Evolutionary conservation across 1,140 invertebrate genomes (phyloP).

Genomic region (Liolophura sinensis): DNA sequence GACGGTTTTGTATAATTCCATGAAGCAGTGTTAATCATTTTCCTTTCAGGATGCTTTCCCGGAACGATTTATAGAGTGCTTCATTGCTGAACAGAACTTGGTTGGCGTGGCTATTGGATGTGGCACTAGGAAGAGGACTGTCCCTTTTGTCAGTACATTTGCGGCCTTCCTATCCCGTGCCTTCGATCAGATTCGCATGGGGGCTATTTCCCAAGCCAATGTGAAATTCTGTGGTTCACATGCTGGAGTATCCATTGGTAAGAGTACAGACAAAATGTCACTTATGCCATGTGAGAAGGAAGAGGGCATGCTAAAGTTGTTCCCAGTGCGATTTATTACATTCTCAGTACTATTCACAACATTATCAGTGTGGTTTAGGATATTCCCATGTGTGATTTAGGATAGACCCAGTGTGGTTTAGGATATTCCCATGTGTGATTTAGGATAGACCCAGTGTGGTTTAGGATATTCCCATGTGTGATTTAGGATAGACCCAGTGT

Average conservation of each 20-base stretch:
- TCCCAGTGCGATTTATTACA: no score
- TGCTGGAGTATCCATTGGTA: conserved; percentile 85
- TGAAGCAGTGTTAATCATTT: conserved; percentile 1
- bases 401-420: no score
- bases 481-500: no score
- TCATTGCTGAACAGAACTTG: conserved; percentile 98
- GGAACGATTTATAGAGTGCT: conserved; percentile 92
- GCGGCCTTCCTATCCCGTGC: conserved; percentile 96
- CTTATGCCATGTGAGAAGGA: no score
- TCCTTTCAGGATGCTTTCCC: conserved; percentile 58
- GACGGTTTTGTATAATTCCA: no score
- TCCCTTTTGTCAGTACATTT: conserved; percentile 95
- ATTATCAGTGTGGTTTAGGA: no score
- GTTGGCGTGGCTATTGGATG: conserved; percentile 93
- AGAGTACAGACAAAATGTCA: conserved; percentile 8
- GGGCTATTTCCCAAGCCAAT: conserved; percentile 97
- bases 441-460: no score
- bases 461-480: no score
- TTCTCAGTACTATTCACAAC: no score
- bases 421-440: no score
- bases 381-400: no score
- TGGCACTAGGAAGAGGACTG: conserved; percentile 83
- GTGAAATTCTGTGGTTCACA: conserved; percentile 95
- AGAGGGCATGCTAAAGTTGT: no score
- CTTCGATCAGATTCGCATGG: conserved; percentile 97